Conservation (phyloP, 2,797 vertebrate genomes). For the Loris lydekkerianus region DNA sequence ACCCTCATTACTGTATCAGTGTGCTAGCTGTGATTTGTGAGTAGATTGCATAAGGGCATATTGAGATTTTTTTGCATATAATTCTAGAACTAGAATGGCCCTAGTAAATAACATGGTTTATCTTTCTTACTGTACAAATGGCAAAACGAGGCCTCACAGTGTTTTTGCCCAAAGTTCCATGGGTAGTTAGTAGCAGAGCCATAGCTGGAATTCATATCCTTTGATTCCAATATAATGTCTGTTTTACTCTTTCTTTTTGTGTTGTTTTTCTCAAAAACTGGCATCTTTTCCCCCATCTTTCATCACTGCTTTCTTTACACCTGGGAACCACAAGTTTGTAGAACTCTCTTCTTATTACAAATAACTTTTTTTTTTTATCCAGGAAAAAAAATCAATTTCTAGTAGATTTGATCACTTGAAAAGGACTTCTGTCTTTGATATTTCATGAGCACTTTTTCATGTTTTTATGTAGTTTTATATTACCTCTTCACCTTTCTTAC, state of each 20-base stretch:
- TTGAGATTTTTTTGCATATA: background rate
- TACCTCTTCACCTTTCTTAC: background rate
- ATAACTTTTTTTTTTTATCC: background rate
- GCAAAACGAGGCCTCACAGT: background rate
- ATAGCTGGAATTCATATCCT: background rate
- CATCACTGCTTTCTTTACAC: background rate
- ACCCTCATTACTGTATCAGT: background rate
- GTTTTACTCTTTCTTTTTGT: constrained; percentile 15
- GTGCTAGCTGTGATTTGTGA: background rate
- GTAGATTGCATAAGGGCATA: background rate
- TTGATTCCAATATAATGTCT: background rate
- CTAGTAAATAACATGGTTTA: background rate
- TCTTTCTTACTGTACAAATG: constrained; percentile 27
- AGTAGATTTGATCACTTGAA: constrained; percentile 45
- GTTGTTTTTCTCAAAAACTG: constrained; percentile 47
- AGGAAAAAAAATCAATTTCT: constrained; percentile 10
- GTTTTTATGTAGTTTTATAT: constrained; percentile 24
- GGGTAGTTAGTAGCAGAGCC: background rate
- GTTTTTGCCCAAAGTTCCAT: constrained; percentile 34
- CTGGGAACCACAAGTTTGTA: constrained; percentile 3
- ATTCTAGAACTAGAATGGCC: constrained; percentile 30
- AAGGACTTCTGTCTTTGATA: background rate
- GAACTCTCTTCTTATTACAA: constrained; percentile 5
- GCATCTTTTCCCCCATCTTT: background rate
- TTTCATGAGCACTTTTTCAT: constrained; percentile 38